Base-by-base conservation (phyloP, 2,888 invertebrate species). In the Mythimna ferrago region DNA sequence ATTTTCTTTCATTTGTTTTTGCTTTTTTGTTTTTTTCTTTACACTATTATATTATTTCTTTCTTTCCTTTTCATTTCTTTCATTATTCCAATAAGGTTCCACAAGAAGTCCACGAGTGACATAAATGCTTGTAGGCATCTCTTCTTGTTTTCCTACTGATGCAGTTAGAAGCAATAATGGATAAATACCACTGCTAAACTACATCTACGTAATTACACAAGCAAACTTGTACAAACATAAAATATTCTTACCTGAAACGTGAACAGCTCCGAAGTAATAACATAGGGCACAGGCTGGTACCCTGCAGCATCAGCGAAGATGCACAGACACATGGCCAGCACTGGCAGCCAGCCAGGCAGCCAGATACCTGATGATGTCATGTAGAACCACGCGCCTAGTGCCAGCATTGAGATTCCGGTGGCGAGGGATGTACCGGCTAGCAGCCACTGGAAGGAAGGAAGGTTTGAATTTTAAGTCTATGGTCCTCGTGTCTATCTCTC, bases 291-390 rank as follows among this genome's bases (percentile, higher is more conserved):
- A 0, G 96, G 96, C 73, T 95, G 95, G 83, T 94, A 95, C 4
- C 96, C 96, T 2, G 96, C 95, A 0, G 96, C 96, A 56, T 94
- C 94, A 0, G 94, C 89, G 85, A 96, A 96, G 85, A 96, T 96
- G 83, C 96, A 95, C 2, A 95, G 79, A 58, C 96, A 96, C 96
- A 96, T 95, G 21, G 96, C 94, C 2, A 93, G 81, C 6, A 96
- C 94, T 0, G 96, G 96, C 84, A 96, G 82, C 95, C 96, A 96
- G 83, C 93, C 96, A 0, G 96, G 96, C 84, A 96, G 88, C 94
- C 94, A 94, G 48, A 91, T 76, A 0, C 89, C 88, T 63, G 87
- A 61, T 0, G 94, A 94, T 0, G 95, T 94, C 61, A 94, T 80
- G 90, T 93, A 95, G 92, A 96, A 96, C 96, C 96, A 96, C 0